These are phyloP conservation scores for Gavia stellata DNA, from an alignment of 2,113 vertebrate genomes.

Conservation along the genomic window DNA sequence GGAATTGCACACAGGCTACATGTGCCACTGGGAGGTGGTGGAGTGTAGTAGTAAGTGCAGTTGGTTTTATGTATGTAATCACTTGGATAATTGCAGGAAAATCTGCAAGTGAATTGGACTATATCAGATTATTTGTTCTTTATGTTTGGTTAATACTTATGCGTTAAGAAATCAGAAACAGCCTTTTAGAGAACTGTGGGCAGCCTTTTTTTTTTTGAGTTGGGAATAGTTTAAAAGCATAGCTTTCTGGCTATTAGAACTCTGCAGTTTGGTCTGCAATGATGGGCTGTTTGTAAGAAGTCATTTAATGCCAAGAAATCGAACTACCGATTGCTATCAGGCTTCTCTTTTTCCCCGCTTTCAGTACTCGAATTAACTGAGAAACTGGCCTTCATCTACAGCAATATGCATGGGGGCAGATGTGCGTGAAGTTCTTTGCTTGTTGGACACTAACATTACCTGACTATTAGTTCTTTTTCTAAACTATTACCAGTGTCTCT, in stretches of 20 bases:
- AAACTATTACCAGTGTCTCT: background rate
- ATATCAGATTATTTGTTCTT: background rate
- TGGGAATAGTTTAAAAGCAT: background rate
- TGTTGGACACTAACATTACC: background rate
- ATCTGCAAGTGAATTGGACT: background rate
- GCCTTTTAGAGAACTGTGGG: background rate
- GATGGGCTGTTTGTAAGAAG: background rate
- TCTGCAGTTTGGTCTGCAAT: background rate
- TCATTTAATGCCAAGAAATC: background rate
- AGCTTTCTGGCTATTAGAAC: background rate
- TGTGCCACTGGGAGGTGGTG: constrained; percentile 53
- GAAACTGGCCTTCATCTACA: background rate
- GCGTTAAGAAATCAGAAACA: background rate
- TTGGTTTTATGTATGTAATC: background rate
- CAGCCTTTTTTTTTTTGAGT: background rate
- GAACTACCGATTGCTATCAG: background rate
- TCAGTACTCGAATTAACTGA: background rate
- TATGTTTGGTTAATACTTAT: background rate
- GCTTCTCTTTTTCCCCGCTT: background rate
- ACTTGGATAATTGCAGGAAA: background rate
- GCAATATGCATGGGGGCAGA: background rate
- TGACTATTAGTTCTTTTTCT: background rate
- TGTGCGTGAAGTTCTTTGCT: background rate
- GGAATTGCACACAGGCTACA: background rate
- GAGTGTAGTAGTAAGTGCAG: constrained; percentile 7